Evolutionary conservation across 2,797 vertebrate species (phyloP), one percentile per base, ranked within the genome.

Genomic region (Distichodus sexfasciatus): DNA sequence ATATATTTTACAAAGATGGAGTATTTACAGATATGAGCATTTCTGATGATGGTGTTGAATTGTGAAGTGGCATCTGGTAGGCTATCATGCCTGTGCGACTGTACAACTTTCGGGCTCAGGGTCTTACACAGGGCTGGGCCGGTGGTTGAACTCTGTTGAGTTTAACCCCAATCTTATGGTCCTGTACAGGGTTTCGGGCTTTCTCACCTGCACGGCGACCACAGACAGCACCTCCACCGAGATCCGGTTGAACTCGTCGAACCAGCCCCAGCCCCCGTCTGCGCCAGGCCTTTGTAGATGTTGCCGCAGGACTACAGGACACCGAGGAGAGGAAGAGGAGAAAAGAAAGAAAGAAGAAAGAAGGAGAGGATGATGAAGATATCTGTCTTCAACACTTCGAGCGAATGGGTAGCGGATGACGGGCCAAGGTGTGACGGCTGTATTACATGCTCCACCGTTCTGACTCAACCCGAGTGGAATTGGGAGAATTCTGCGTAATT

Each of bases 261-360:
- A 99, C 85, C 97, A 99, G 82, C 97, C 97, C 96, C 97, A 98
- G 38, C 94, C 19, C 97, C 96, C 0, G 94, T 96, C 87, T 98
- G 97, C 62, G 96, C 94, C 72, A 98, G 91, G 63, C 96, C 96
- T 90, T 98, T 99, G 87, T 97, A 98, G 89, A 99, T 98, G 89
- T 92, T 96, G 66, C 96, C 96, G 70, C 96, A 98, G 17, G 96
- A 99, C 97, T 98, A 85, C 3, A 79, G 85, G n/a, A n/a, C n/a
- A n/a, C n/a, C n/a, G n/a, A n/a, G n/a, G 28, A 79, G 71, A 83
- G 75, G 54, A 31, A 57, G 63, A 78, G 62, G 0, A 29, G 36
- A 46, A 71, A 57, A 74, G 8, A 0, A 69, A 69, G 12, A 79
- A 8, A 77, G 48, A 72, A 17, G 43, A 58, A 43, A 57, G 48